These are phyloP conservation scores for Nyctereutes procyonoides DNA, from an alignment of 2,113 vertebrate species.

Conservation along the genomic window DNA sequence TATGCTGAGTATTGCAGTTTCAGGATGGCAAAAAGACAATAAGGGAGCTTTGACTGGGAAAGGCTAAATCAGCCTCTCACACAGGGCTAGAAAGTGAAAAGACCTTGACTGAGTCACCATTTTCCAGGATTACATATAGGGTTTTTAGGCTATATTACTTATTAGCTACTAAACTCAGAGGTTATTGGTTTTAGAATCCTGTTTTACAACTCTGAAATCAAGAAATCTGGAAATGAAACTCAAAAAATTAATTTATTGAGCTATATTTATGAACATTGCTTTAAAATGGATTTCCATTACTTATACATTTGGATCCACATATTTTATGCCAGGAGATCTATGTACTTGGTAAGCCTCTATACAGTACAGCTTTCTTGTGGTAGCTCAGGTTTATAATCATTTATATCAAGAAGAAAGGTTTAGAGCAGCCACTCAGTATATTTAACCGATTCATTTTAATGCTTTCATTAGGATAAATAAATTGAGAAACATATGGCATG, in stretches of 20 bases:
- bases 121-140: not conserved
- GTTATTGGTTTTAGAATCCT: not conserved
- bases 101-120: not conserved
- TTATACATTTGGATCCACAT: not conserved
- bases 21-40: not conserved
- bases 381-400: not conserved
- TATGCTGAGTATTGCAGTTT: not conserved
- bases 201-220: not conserved
- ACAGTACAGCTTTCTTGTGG: not conserved
- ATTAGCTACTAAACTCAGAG: slow-evolving; percentile 10
- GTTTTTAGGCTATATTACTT: not conserved
- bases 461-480: not conserved
- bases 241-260: not conserved
- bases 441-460: not conserved
- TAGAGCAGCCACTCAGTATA: not conserved
- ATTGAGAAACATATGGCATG: slow-evolving; percentile 18
- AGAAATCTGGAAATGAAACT: not conserved
- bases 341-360: not conserved
- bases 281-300: not conserved
- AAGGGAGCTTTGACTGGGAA: not conserved
- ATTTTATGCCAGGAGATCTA: not conserved
- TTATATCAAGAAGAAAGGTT: not conserved
- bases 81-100: not conserved
- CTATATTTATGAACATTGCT: not conserved
- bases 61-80: not conserved